Evolutionary conservation across 2,797 vertebrate genomes (phyloP).

Genomic region (Molossus molossus): DNA sequence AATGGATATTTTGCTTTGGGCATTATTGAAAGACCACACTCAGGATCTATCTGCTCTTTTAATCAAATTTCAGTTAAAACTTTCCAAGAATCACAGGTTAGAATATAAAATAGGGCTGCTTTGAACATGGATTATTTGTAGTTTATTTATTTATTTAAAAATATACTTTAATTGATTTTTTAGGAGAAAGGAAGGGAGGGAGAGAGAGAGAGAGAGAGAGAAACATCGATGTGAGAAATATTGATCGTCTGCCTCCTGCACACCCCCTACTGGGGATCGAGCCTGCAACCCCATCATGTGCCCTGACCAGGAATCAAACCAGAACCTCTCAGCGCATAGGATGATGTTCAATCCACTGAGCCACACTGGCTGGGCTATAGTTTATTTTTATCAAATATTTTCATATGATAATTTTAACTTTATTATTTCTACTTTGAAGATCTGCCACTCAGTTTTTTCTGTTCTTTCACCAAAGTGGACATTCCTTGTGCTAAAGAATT

Average conservation of each 20-base stretch:
- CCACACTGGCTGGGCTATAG: neutral
- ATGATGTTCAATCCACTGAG: no score
- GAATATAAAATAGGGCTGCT: conserved; percentile 9
- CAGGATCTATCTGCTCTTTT: neutral
- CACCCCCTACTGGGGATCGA: no score
- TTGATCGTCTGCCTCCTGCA: no score
- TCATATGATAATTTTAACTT: conserved; percentile 45
- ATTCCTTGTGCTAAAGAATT: neutral
- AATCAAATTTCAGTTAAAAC: conserved; percentile 29
- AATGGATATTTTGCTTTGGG: conserved; percentile 27
- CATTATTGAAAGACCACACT: neutral
- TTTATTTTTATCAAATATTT: conserved; percentile 50
- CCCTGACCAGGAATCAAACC: no score
- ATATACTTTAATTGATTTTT: no score
- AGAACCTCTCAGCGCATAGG: no score
- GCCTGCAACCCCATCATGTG: no score
- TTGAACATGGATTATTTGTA: conserved; percentile 14
- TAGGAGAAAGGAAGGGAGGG: no score
- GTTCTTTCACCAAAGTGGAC: conserved; percentile 21
- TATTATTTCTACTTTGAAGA: conserved; percentile 46
- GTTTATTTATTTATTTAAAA: neutral
- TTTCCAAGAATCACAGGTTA: neutral
- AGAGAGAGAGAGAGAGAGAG: no score
- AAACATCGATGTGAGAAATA: no score
- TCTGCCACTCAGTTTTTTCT: neutral